phyloP scores from a whole-genome alignment of 1,140 invertebrate species.

The Drosophila cardini region DNA sequence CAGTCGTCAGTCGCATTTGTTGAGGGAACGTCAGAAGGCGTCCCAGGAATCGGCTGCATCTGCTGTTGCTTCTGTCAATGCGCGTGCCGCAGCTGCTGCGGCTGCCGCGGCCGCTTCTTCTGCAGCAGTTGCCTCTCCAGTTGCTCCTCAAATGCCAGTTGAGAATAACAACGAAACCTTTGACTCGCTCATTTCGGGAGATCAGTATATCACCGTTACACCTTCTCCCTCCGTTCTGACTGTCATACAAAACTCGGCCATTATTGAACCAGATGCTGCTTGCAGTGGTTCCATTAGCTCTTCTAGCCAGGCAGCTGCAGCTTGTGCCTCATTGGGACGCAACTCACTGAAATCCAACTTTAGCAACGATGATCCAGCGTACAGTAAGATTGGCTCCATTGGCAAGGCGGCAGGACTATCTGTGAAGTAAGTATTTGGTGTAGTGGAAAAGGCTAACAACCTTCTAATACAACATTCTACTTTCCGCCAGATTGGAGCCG shows the following conservation, averaged over 20 bases:
- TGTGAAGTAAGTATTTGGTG: conserved; percentile 68
- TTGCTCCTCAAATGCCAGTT: conserved; percentile 52
- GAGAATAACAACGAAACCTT: conserved; percentile 79
- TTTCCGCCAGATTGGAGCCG: conserved; percentile 79
- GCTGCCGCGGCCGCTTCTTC: conserved; percentile 63
- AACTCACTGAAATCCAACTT: conserved; percentile 81
- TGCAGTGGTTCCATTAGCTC: conserved; percentile 75
- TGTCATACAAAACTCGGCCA: conserved; percentile 80
- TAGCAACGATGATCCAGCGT: conserved; percentile 79
- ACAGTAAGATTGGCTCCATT: conserved; percentile 80
- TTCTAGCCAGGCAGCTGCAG: conserved; percentile 62
- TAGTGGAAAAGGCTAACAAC: neutral
- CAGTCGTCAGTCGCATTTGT: conserved; percentile 93
- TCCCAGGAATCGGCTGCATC: conserved; percentile 85
- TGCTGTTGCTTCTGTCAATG: conserved; percentile 72
- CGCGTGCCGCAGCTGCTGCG: conserved; percentile 66
- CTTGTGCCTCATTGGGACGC: conserved; percentile 72
- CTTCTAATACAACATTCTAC: no score
- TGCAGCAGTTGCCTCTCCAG: conserved; percentile 74
- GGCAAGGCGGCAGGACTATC: conserved; percentile 80
- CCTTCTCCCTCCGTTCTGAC: conserved; percentile 82
- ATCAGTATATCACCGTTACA: conserved; percentile 68
- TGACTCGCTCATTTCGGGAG: conserved; percentile 70
- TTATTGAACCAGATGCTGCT: conserved; percentile 72
- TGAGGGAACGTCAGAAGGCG: conserved; percentile 90